A percentile compares a stretch with the other conserved stretches of the same genome.
phyloP scores from a whole-genome alignment of 1,140 invertebrate species.

The Stegodyphus dumicola region DNA sequence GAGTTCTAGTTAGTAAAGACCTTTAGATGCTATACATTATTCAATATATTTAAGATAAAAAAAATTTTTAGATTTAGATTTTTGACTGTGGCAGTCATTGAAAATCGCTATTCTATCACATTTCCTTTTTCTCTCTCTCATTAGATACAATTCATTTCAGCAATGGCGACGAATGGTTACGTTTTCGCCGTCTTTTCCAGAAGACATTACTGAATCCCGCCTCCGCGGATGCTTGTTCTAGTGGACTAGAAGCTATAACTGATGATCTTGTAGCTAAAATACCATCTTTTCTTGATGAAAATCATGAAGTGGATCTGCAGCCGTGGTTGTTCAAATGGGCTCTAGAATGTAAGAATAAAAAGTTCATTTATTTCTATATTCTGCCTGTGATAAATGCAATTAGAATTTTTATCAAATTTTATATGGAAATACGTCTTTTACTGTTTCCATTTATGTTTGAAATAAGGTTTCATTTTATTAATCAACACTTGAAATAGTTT shows the following conservation, averaged over 20 bases:
- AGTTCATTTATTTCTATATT: no score
- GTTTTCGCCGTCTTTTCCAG: constrained; percentile 77
- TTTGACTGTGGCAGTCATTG: not conserved
- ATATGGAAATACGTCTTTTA: no score
- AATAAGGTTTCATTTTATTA: no score
- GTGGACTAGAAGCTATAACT: constrained; percentile 74
- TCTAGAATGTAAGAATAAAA: constrained; percentile 67
- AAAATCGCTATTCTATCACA: not conserved
- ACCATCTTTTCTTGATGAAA: not conserved
- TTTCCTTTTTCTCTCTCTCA: not conserved
- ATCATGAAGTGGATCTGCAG: constrained; percentile 62
- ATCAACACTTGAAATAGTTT: no score
- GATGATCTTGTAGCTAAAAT: constrained; percentile 74
- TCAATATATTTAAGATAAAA: no score
- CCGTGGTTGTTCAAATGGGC: constrained; percentile 64
- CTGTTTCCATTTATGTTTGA: no score
- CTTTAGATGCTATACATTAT: no score
- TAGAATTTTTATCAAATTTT: no score
- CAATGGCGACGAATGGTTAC: constrained; percentile 86
- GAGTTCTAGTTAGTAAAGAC: no score
- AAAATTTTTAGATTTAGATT: no score
- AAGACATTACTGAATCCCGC: constrained; percentile 79
- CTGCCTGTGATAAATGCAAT: no score
- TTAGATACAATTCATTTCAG: constrained; percentile 70
- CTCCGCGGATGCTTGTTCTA: constrained; percentile 77